Percentiles rank a stretch among this genome's conserved stretches.
These are phyloP conservation scores for Eolophus roseicapilla DNA, from an alignment of 2,113 vertebrate genomes.

Conservation along the genomic window DNA sequence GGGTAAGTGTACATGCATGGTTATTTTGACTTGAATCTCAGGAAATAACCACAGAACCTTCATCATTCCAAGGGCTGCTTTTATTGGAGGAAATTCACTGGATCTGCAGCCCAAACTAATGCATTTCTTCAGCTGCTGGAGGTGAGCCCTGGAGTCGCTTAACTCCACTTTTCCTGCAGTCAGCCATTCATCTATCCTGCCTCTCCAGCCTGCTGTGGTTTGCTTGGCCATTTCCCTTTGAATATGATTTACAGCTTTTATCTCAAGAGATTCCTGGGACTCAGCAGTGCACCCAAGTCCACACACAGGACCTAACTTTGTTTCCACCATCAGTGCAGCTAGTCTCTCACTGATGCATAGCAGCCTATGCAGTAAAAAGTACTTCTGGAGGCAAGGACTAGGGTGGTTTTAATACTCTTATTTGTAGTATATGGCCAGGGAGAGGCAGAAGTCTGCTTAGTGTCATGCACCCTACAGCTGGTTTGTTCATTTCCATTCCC, in stretches of 20 bases:
- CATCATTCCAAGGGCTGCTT: neutral
- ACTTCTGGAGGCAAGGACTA: neutral
- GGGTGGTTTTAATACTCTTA: neutral
- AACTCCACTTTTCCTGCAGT: neutral
- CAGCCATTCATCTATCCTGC: neutral
- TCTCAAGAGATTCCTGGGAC: neutral
- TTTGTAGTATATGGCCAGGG: neutral
- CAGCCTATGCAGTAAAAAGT: neutral
- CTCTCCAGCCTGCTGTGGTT: neutral
- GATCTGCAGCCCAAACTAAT: neutral
- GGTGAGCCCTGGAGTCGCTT: neutral
- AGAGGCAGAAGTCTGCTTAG: neutral
- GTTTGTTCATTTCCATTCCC: constrained; percentile 22
- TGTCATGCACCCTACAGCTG: neutral
- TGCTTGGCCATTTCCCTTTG: neutral
- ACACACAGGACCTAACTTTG: neutral
- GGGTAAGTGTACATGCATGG: neutral
- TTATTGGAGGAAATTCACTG: neutral
- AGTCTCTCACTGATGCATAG: neutral
- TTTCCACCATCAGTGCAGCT: neutral
- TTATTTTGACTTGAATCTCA: neutral
- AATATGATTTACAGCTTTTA: neutral
- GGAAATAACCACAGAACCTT: neutral
- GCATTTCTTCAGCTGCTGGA: neutral
- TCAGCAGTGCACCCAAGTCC: neutral